Conservation (phyloP, 2,888 invertebrate species). For the Ditula angustiorana region DNA sequence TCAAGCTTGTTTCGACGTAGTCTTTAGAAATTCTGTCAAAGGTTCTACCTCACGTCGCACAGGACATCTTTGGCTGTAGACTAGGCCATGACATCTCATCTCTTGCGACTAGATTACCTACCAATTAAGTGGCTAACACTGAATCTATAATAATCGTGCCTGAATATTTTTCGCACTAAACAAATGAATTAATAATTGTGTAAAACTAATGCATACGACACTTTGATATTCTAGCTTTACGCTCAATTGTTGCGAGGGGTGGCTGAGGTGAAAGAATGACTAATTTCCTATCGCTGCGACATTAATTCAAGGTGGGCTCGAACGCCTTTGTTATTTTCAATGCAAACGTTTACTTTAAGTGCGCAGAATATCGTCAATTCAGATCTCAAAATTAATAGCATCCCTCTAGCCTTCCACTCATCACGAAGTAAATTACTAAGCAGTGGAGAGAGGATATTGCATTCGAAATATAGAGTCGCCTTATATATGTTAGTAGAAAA, state of each 20-base stretch:
- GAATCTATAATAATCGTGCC: slow-evolving; percentile 48
- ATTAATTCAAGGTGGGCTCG: too few relatives aligned
- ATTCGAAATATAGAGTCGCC: background rate
- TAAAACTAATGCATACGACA: slow-evolving; percentile 49
- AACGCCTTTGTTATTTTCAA: too few relatives aligned
- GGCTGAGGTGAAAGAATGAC: background rate
- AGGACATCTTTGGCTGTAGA: slow-evolving; percentile 44
- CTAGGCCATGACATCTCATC: slow-evolving; percentile 52
- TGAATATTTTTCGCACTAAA: slow-evolving; percentile 53
- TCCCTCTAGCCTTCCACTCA: background rate
- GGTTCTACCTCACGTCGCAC: background rate
- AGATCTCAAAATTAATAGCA: background rate
- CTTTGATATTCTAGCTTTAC: slow-evolving; percentile 7
- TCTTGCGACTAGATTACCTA: slow-evolving; percentile 43
- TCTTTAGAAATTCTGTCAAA: too few relatives aligned
- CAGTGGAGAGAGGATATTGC: background rate
- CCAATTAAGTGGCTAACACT: slow-evolving; percentile 37
- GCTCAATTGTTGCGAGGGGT: background rate
- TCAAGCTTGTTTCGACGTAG: background rate
- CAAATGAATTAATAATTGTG: slow-evolving; percentile 46
- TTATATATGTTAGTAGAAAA: background rate
- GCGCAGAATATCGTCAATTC: background rate
- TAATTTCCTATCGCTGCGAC: background rate
- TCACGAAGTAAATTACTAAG: background rate
- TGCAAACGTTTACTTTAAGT: background rate